Base-by-base conservation (phyloP, 1,140 invertebrate species). In the Epicauta chinensis region DNA sequence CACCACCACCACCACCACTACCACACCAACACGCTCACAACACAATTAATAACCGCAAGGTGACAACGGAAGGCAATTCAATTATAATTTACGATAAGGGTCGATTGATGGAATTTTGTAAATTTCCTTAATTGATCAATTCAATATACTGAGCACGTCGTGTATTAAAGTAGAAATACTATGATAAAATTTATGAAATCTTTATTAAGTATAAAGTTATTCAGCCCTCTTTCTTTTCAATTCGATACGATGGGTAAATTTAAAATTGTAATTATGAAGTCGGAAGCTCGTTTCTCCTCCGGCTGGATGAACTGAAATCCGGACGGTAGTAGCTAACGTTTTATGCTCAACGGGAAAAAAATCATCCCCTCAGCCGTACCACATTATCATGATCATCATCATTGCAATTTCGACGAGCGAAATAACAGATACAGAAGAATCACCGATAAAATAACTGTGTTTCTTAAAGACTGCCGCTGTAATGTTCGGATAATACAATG, bases 401-500 rank as follows among this genome's bases (percentile, higher is more conserved):
- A 2, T 23, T 7, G 4, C 23, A 23, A 23, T 23, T 23, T 23
- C 23, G 23, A 23, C 23, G 7, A 23, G 23, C 23, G 2, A 23
- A 23, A 23, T 23, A 49, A 38, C 37, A 49, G 46, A 31, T 38
- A 17, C 17, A 15, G 46, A 34, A 38, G 46, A 49, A 49, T 44
- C 44, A 37, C 30, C 51, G 38, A 58, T 54, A 55, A 49, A 58
- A 55, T 43, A 55, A 47, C 56, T 58, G 50, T 61, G 49, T 53
- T 56, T 46, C 41, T 53, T 57, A 60, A 60, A 60, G 55, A 57
- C 51, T 43, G 39, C 48, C 43, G 42, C 37, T 61, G 55, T 63
- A 61, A 63, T 64, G 56, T 50, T 51, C 53, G 51, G 60, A 66
- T 66, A 63, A 65, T 66, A 58, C 55, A 61, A 54, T 60, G 61